Conservation (phyloP, 2,113 vertebrate genomes). For the Rostratula benghalensis region DNA sequence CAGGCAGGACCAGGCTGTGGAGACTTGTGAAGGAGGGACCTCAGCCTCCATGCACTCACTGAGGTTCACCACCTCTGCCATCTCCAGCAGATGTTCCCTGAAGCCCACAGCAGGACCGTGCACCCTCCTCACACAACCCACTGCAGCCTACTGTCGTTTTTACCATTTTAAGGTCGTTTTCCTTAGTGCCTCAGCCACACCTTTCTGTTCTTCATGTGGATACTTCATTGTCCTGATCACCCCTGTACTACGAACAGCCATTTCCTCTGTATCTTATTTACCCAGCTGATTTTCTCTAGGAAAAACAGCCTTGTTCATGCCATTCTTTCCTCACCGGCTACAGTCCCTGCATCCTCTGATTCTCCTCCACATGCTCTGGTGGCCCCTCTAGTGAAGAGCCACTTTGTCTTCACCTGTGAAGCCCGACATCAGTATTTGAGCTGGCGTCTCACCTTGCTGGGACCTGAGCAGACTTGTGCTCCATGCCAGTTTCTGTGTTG, state of each 20-base stretch:
- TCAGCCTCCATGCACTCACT: background rate
- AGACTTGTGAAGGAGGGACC: background rate
- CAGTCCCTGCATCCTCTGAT: too few relatives aligned
- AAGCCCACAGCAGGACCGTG: background rate
- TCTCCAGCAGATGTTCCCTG: background rate
- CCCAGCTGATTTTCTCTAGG: background rate
- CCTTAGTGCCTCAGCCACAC: background rate
- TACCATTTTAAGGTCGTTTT: background rate
- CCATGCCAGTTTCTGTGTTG: background rate
- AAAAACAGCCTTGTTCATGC: background rate
- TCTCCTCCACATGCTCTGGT: background rate
- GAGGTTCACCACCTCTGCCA: background rate
- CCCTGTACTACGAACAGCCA: background rate
- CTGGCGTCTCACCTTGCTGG: accelerated
- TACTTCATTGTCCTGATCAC: background rate
- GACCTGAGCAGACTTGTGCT: background rate
- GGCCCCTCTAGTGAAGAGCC: background rate
- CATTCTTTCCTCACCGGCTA: background rate
- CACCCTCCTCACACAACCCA: accelerated
- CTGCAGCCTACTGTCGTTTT: background rate
- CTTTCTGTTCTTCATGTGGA: accelerated
- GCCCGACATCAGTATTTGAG: background rate
- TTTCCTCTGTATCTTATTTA: background rate
- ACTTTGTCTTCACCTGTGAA: background rate
- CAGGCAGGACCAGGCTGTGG: background rate